Evolutionary conservation across 2,888 invertebrate genomes (phyloP).

Genomic region (Epirrhoe alternata): DNA sequence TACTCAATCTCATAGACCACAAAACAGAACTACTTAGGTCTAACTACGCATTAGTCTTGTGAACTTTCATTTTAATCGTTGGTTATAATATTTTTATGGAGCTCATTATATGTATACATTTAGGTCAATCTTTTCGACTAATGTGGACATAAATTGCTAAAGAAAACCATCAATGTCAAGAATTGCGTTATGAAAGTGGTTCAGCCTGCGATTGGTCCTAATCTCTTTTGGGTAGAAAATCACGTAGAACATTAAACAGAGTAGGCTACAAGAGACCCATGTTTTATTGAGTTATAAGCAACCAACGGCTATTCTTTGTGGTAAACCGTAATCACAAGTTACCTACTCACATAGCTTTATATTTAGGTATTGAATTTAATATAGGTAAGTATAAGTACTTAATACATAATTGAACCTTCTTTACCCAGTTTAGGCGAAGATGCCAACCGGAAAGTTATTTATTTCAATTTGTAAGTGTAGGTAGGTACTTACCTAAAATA

Average conservation of each 20-base stretch:
- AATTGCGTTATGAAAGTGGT: conserved; percentile 19
- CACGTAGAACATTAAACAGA: conserved; percentile 55
- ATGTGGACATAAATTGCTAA: conserved; percentile 22
- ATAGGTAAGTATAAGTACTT: not conserved
- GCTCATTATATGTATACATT: conserved; percentile 36
- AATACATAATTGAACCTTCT: not conserved
- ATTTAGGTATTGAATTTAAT: conserved; percentile 34
- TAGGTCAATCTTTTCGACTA: conserved; percentile 34
- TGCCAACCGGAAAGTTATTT: not conserved
- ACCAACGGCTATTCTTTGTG: conserved; percentile 51
- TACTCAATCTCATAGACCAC: conserved; percentile 39
- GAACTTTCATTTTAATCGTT: conserved; percentile 44
- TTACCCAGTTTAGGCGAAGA: not conserved
- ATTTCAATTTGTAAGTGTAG: not conserved
- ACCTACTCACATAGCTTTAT: conserved; percentile 46
- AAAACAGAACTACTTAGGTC: conserved; percentile 39
- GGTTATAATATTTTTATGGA: conserved; percentile 39
- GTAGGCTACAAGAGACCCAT: conserved; percentile 35
- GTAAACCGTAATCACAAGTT: conserved; percentile 46
- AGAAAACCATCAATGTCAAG: conserved; percentile 12
- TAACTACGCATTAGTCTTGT: conserved; percentile 20
- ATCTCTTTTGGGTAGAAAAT: conserved; percentile 38
- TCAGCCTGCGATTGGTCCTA: conserved; percentile 21
- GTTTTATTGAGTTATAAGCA: conserved; percentile 46
- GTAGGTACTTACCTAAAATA: not conserved